Evolutionary conservation across 53 echinoderm and acorn worm species (phyloP), one percentile per base, ranked within the genome.

Genomic region (Actinopyga echinites): DNA sequence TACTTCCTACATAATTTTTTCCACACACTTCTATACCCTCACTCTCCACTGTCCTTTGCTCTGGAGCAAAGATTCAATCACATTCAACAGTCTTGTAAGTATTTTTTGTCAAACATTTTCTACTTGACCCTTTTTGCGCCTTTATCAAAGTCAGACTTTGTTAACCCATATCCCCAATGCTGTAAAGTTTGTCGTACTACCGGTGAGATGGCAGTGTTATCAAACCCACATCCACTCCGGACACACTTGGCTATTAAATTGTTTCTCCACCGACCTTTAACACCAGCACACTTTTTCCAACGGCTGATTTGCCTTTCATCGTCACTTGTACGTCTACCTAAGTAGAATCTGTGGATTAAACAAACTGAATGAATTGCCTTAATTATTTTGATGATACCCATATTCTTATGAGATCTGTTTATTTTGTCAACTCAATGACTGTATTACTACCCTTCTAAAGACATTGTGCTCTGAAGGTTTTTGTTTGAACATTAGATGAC

Each of bases 251-350:
- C 92, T 30, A 95, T 95, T 58, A 95, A 90, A 84, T 95, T 95
- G 75, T 95, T 95, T 65, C 95, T 82, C 95, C 95, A 95, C 33
- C 95, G 92, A 38, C 95, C 95, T 84, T 90, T 95, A 30, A 95
- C 34, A 3, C 95, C 92, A 3, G 95, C 84, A 75, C 95, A 95
- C 59, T 87, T 85, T 42, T 83, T 86, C 95, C 95, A 95, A 2
- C 95, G 71, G 4, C 92, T 78, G 6, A 92, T 90, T 81, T 95
- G 95, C 35, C 95, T 69, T 28, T 92, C 95, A 11, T 95, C 95
- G 75, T 95, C 95, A 1, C 68, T 90, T 17, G 92, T 95, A 30
- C 95, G 82, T 56, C 95, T 83, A 8, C 95, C 95, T 4, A 92
- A 69, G 57, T 95, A 95, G 83, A 92, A 95, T 35, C 95, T 95